These are phyloP conservation scores for Drosophila picticornis DNA, from an alignment of 2,888 invertebrate genomes.

Conservation along the genomic window DNA sequence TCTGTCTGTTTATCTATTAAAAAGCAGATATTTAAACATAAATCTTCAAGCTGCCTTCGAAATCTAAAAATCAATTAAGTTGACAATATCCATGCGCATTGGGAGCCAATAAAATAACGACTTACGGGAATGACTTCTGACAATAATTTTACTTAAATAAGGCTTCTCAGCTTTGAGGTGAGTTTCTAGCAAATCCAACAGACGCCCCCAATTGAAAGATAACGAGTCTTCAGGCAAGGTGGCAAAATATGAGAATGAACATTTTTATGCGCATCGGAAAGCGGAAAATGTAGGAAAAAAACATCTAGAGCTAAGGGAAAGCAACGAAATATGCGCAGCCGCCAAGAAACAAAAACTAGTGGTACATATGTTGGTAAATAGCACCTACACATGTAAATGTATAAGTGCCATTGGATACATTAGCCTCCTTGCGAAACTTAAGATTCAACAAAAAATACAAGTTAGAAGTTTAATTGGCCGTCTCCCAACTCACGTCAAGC, in stretches of 20 bases:
- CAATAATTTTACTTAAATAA: conserved; percentile 1
- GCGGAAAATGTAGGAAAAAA: conserved; percentile 7
- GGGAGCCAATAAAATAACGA: not conserved
- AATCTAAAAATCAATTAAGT: not conserved
- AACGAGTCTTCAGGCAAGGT: conserved; percentile 46
- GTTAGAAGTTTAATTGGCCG: conserved; percentile 11
- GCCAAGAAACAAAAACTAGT: conserved; percentile 39
- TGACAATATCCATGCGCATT: not conserved
- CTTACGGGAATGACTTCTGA: not conserved
- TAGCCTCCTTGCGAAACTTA: not conserved
- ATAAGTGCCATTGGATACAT: not conserved
- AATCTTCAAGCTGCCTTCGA: not conserved
- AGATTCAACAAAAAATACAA: conserved; percentile 10
- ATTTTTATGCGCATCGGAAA: conserved; percentile 14
- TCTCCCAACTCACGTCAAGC: conserved; percentile 10
- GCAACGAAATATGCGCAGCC: conserved; percentile 62
- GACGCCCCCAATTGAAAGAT: conserved; percentile 51
- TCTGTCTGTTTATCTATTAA: not conserved
- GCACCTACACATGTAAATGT: conserved; percentile 14
- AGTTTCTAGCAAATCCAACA: conserved; percentile 43
- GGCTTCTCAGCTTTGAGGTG: conserved; percentile 35
- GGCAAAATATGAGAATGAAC: conserved; percentile 31
- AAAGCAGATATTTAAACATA: not conserved
- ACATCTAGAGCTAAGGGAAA: conserved; percentile 11
- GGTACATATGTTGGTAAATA: conserved; percentile 6